Conservation (phyloP, 2,797 vertebrate species). For the Ciconia nigra region DNA sequence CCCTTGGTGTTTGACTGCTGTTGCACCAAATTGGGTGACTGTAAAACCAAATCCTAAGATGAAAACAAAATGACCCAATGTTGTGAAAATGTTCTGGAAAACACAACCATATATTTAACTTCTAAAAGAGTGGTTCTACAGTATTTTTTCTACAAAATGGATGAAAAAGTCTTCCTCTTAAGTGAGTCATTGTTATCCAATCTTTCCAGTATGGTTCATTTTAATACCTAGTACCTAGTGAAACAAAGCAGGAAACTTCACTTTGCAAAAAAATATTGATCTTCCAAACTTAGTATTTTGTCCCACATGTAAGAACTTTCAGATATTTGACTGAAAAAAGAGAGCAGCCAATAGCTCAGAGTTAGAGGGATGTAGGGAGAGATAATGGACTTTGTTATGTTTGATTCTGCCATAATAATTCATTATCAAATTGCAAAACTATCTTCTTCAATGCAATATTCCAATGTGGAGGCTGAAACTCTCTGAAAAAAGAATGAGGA, state of each 20-base stretch:
- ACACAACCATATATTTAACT: neutral
- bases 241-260: neutral
- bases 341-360: neutral
- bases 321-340: neutral
- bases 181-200: neutral
- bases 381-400: neutral
- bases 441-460: neutral
- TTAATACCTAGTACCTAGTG: neutral
- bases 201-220: neutral
- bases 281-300: neutral
- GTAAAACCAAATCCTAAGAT: neutral
- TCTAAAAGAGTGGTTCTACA: neutral
- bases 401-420: neutral
- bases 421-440: neutral
- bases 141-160: neutral
- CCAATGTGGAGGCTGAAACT: neutral
- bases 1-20: neutral
- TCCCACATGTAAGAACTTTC: neutral
- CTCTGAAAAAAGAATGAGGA: neutral
- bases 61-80: neutral
- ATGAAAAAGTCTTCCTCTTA: neutral
- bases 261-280: neutral
- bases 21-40: neutral
- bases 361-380: neutral
- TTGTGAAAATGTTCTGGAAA: neutral